phyloP scores from a whole-genome alignment of 1,140 invertebrate genomes.

The Heliconius nattereri region DNA sequence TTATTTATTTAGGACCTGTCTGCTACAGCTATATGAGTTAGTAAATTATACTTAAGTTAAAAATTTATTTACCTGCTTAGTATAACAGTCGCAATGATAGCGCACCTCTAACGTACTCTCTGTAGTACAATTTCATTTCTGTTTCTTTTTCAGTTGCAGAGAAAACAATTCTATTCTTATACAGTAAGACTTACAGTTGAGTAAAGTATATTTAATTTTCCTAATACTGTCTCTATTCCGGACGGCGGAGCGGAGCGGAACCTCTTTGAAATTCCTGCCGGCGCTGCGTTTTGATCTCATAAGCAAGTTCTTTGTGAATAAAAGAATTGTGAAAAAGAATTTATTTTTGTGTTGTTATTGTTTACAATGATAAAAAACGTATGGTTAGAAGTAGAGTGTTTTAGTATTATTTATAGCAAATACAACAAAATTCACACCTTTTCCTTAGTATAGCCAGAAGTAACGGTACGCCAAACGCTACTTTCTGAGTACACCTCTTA shows the following conservation, averaged over 20 bases:
- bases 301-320: constrained; percentile 40
- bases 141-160: constrained; percentile 34
- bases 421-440: too few relatives aligned
- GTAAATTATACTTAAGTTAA: constrained; percentile 33
- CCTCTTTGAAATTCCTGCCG: constrained; percentile 48
- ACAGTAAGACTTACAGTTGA: constrained; percentile 39
- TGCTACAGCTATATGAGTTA: background rate
- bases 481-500: too few relatives aligned
- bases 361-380: constrained; percentile 9
- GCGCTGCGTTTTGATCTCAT: constrained; percentile 42
- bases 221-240: constrained; percentile 58
- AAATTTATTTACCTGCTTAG: constrained; percentile 52
- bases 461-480: too few relatives aligned
- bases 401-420: too few relatives aligned
- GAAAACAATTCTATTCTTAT: background rate
- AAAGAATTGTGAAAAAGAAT: constrained; percentile 34
- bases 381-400: too few relatives aligned
- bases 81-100: constrained; percentile 51
- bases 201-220: constrained; percentile 33
- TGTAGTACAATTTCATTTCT: constrained; percentile 50
- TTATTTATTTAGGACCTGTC: constrained; percentile 33
- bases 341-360: constrained; percentile 18
- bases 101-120: constrained; percentile 48
- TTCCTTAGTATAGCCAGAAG: too few relatives aligned
- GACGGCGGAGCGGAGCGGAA: constrained; percentile 50